Base-by-base conservation (phyloP, 2,888 invertebrate genomes). In the Hypolimnas misippus region DNA sequence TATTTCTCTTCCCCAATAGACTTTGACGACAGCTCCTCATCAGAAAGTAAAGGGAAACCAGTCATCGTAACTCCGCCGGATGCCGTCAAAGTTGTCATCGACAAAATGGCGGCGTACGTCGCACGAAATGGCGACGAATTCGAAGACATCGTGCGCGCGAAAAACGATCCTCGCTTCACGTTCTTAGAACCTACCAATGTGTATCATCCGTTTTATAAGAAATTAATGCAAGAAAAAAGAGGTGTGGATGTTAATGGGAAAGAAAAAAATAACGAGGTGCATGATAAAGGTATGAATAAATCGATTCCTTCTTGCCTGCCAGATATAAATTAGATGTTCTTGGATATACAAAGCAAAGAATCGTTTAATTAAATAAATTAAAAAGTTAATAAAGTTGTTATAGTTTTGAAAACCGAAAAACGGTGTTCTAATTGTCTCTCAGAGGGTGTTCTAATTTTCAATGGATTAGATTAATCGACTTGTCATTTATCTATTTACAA, bases 91-190 rank as follows among this genome's bases (percentile, higher is more conserved):
- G 93, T 96, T 17, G 96, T 99, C 7, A 96, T 99, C 62, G 98
- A 98, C 84, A 98, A 98, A 86, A 98, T 99, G 95, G 99, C 99
- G 0, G 95, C 96, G 68, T 99, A 99, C 84, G 99, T 99, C 0
- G 96, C 97, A 0, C 97, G 98, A 73, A 99, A 99, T 86, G 99
- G 99, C 0, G 94, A 95, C 59, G 96, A 97, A 75, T 99, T 99
- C 81, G 99, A 99, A 74, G 95, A 96, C 35, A 96, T 97, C 25
- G 96, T 97, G 8, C 95, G 95, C 72, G 94, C 95, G 2, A 97
- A 96, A 78, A 95, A 95, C 57, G 98, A 98, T 81, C 94, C 96
- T 0, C 92, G 98, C 33, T 98, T 99, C 84, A 95, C 95, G 21
- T 99, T 99, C 83, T 87, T 99, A 0, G 94, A 97, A 66, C 92